These are phyloP conservation scores for Charaxes varanes DNA, from an alignment of 1,140 invertebrate genomes.

Conservation along the genomic window DNA sequence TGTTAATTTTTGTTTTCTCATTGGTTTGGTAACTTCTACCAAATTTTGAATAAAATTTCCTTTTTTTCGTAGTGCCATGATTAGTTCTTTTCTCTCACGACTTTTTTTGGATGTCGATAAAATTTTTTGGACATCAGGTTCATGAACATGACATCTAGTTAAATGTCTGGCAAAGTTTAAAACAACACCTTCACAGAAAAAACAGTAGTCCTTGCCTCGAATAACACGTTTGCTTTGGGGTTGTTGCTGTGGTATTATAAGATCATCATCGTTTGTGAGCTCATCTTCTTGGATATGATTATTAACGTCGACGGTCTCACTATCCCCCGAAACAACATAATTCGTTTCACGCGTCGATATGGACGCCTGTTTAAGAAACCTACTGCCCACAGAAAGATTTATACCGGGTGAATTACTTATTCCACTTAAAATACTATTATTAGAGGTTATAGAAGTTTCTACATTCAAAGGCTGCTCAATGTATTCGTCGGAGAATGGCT, in stretches of 20 bases:
- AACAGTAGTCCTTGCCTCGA: conserved; percentile 22
- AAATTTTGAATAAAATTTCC: conserved; percentile 19
- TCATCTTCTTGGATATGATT: too few species aligned
- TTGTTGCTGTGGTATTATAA: conserved; percentile 1
- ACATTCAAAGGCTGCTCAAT: conserved; percentile 6
- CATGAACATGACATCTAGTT: conserved; percentile 18
- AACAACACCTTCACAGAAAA: conserved; percentile 20
- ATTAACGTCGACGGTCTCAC: too few species aligned
- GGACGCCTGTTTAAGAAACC: not conserved
- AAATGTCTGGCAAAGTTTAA: conserved; percentile 25
- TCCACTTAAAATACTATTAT: conserved; percentile 5
- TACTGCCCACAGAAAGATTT: not conserved
- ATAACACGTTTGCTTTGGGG: conserved; percentile 2
- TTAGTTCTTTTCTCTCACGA: conserved; percentile 16
- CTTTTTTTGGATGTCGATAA: too few species aligned
- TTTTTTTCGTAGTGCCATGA: conserved; percentile 23
- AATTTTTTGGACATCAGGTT: too few species aligned
- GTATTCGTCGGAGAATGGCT: not conserved
- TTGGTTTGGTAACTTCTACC: conserved; percentile 13
- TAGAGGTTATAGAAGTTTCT: conserved; percentile 4
- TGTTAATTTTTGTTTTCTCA: too few species aligned
- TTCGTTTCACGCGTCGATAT: not conserved
- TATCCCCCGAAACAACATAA: too few species aligned
- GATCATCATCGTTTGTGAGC: too few species aligned
- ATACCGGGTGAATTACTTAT: not conserved